Evolutionary conservation across 2,888 invertebrate genomes (phyloP), one percentile per base, ranked within the genome.

Genomic region (Volucella inflata): DNA sequence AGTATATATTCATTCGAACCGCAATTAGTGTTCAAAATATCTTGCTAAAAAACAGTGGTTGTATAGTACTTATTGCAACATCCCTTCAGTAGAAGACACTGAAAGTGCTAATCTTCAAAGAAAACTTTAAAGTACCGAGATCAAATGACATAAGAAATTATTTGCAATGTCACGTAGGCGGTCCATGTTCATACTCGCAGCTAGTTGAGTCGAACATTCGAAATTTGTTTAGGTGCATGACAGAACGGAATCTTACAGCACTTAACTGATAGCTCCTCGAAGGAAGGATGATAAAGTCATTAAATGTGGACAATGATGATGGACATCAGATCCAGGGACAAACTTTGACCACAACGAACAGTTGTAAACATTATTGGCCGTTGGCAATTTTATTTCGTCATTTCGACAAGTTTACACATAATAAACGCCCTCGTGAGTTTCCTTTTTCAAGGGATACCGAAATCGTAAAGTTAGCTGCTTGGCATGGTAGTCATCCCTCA

Each of bases 351-450:
- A 71, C 62, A 57, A 71, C 6, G 30, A 72, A 68, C 11, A 30
- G 80, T 75, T 40, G 75, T 80, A 75, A 75, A 68, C 55, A 30
- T 68, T 68, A 75, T 75, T 80, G 75, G 68, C 64, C 70, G 57
- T 57, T 70, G 70, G 67, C 75, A 80, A 57, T 68, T 68, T 75
- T 44, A 48, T 48, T 42, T 76, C 10, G 57, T 62, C 38, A 48
- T 51, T 64, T 57, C 57, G 16, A 44, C 42, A 81, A 81, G 55
- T 81, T 81, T 81, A 62, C 75, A 76, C 75, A 70, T 76, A 81
- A 81, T 75, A 81, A 81, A 75, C 50, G 62, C 70, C 46, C 55
- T 36, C 42, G 14, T 8, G 46, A 16, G 10, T 48, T 12, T 40
- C 40, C 40, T 30, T 44, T 14, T 57, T 50, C 44, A 0, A 16